A percentile compares a stretch with the other conserved stretches of the same genome.
These are phyloP conservation scores for Halichoeres trimaculatus DNA, from an alignment of 2,113 vertebrate genomes.

Conservation along the genomic window DNA sequence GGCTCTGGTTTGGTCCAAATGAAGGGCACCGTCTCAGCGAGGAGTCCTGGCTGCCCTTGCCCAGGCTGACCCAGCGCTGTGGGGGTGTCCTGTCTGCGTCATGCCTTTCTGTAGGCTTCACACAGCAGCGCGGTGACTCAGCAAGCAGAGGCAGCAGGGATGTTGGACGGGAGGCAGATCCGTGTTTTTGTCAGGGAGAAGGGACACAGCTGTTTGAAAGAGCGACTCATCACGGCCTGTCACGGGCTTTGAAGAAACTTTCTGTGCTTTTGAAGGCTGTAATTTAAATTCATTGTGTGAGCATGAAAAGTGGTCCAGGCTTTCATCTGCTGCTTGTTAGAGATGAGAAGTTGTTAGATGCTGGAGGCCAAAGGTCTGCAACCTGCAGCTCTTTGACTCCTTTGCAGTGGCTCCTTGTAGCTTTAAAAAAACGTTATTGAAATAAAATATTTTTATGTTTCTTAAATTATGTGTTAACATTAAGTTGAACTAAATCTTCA, in stretches of 20 bases:
- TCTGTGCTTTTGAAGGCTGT: constrained; percentile 26
- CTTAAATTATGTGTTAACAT: no score
- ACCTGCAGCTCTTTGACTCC: no score
- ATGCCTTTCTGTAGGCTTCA: constrained; percentile 49
- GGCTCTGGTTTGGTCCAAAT: constrained; percentile 23
- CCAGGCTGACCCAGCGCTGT: constrained; percentile 28
- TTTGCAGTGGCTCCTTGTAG: no score
- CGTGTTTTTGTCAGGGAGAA: constrained; percentile 11
- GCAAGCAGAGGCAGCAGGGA: constrained; percentile 49
- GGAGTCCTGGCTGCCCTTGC: constrained; percentile 30
- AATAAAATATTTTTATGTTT: no score
- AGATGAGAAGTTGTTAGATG: no score
- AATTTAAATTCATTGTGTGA: constrained; percentile 33
- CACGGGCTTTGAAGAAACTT: constrained; percentile 45
- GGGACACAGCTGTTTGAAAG: constrained; percentile 43
- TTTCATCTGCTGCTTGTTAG: constrained; percentile 1
- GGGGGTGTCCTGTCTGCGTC: constrained; percentile 55
- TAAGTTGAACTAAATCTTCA: no score
- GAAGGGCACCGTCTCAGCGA: constrained; percentile 36
- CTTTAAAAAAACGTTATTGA: no score
- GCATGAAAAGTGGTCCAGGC: not conserved
- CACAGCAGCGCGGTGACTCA: constrained; percentile 69
- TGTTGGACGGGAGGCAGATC: constrained; percentile 43
- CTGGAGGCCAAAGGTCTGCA: no score
- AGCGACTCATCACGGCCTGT: constrained; percentile 47